Evolutionary conservation across 2,888 invertebrate species (phyloP).

Genomic region (Cephus sareptanus): DNA sequence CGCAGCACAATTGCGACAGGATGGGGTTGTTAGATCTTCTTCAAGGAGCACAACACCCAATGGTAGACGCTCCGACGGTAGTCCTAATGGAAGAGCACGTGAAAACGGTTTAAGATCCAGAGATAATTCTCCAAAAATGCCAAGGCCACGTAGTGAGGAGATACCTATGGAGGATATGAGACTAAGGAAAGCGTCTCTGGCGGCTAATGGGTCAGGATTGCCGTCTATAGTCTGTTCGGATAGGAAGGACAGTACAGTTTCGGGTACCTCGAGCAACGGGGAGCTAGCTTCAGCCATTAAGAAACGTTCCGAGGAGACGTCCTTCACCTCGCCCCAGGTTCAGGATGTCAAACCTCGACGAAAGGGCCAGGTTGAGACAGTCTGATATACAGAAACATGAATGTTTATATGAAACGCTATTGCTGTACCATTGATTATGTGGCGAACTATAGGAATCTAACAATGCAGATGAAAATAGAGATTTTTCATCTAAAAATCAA

Average conservation of each 20-base stretch:
- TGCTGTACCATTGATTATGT: not conserved
- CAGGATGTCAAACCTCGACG: conserved; percentile 68
- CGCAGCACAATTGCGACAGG: conserved; percentile 70
- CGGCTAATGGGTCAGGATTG: conserved; percentile 39
- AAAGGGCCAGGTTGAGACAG: conserved; percentile 73
- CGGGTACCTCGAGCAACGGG: conserved; percentile 10
- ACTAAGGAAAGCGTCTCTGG: conserved; percentile 54
- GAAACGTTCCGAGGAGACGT: conserved; percentile 78
- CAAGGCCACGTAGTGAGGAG: conserved; percentile 81
- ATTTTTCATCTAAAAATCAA: not conserved
- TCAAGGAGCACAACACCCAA: conserved; percentile 29
- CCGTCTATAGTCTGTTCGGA: conserved; percentile 27
- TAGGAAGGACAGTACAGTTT: conserved; percentile 30
- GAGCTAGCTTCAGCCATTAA: conserved; percentile 23
- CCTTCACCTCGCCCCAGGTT: conserved; percentile 76
- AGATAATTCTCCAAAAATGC: conserved; percentile 78
- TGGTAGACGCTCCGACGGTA: conserved; percentile 40
- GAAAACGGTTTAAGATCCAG: conserved; percentile 71
- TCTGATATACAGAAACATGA: conserved; percentile 64
- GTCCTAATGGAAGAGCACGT: conserved; percentile 27
- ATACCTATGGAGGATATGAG: conserved; percentile 85
- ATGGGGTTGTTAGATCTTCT: conserved; percentile 43
- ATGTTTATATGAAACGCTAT: not conserved
- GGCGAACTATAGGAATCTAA: not conserved
- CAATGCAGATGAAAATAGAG: not conserved